Conservation (phyloP, 2,113 vertebrate species). For the Phalacrocorax pelagicus region DNA sequence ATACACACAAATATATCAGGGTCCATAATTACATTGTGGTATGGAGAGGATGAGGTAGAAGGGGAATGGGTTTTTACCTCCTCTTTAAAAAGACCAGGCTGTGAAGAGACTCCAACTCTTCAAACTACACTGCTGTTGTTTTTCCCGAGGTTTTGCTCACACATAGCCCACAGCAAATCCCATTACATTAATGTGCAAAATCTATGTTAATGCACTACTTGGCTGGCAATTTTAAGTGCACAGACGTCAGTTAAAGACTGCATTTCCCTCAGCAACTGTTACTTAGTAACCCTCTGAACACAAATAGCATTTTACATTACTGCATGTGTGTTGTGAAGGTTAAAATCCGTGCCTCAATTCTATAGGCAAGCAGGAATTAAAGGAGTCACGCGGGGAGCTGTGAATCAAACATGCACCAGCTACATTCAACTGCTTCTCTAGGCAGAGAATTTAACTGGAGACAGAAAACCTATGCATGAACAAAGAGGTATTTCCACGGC, state of each 20-base stretch:
- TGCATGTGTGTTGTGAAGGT: neutral
- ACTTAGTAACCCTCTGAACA: conserved; percentile 53
- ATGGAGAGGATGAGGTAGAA: neutral
- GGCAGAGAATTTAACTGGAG: neutral
- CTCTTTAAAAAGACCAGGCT: neutral
- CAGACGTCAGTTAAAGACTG: conserved; percentile 22
- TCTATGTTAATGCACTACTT: conserved; percentile 51
- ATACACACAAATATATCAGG: neutral
- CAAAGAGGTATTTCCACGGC: neutral
- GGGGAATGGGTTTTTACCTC: neutral
- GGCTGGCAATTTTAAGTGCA: conserved; percentile 3
- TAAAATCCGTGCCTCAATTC: neutral
- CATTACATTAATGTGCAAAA: conserved; percentile 19
- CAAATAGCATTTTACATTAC: conserved; percentile 39
- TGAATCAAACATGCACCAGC: neutral
- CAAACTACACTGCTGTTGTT: neutral
- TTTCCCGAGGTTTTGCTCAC: neutral
- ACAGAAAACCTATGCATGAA: neutral
- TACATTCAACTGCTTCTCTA: neutral
- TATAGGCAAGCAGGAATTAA: neutral
- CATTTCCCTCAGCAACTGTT: conserved; percentile 62
- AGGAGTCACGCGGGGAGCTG: neutral
- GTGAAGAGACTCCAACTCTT: neutral
- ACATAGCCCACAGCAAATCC: conserved; percentile 12
- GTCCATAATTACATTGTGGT: neutral